Base-by-base conservation (phyloP, 2,797 vertebrate species). In the Cercopithecus petaurista region DNA sequence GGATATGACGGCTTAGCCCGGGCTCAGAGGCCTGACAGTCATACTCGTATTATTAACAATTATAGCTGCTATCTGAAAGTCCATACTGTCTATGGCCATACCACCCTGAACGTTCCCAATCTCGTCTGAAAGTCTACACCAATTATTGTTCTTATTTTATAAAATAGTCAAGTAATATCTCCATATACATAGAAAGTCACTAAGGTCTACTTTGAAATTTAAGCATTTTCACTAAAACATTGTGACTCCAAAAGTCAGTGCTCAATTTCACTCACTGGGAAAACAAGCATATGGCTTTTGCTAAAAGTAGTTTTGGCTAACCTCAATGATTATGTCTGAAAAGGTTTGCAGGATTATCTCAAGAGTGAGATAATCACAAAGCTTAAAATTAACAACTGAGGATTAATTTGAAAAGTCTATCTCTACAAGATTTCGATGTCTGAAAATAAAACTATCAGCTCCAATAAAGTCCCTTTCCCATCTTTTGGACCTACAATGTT, bases 201-300 rank as follows among this genome's bases (percentile, higher is more conserved):
- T 55, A 30, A 85, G 22, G 39, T 81, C 64, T 67, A 86, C 15
- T 33, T 67, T 75, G 55, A 75, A 57, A 5, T 39, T 93, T 46
- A 61, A 80, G 46, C 2, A 30, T 3, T 75, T 43, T 87, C 82
- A 75, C 52, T 80, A 67, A 48, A 90, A 93, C 89, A 46, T 21
- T 10, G 2, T 61, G 67, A 36, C 46, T 41, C 80, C 59, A 88
- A 36, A 82, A 82, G 75, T 82, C 64, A 82, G 80, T 50, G 28
- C n/a, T 85, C 30, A 3, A 81, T 75, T 89, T 86, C 52, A 67
- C 57, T 87, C 83, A 77, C 3, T 36, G 19, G 33, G n/a, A 91
- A 82, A 94, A 88, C n/a, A 30, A 80, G n/a, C 59, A 83, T 22
- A 70, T n/a, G 59, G 36, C 9, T 96, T 83, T 76, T 92, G n/a